phyloP scores from a whole-genome alignment of 2,797 vertebrate species.

The Carcharodon carcharias region DNA sequence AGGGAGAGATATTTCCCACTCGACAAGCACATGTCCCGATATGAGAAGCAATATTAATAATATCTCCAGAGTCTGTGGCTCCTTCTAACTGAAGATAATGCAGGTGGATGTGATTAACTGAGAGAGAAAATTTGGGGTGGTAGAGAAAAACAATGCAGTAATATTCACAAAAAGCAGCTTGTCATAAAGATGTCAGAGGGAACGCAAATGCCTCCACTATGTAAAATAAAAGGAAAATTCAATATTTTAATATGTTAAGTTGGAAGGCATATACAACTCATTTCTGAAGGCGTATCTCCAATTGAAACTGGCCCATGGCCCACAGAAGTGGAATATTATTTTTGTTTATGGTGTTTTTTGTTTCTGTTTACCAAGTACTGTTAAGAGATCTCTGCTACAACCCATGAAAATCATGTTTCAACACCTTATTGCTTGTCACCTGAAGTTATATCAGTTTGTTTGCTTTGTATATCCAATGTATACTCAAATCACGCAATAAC shows the following conservation, averaged over 20 bases:
- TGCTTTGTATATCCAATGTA: background rate
- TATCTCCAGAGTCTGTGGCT: background rate
- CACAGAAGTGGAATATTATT: background rate
- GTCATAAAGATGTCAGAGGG: background rate
- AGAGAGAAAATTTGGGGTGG: background rate
- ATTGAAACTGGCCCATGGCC: background rate
- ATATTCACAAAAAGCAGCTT: background rate
- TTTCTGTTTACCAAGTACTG: background rate
- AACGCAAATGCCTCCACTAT: background rate
- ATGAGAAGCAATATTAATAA: no score
- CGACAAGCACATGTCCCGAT: background rate
- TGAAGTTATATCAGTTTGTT: background rate
- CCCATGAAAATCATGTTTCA: background rate
- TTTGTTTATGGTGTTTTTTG: background rate
- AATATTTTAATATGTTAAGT: background rate
- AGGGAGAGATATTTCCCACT: background rate
- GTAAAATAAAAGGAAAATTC: background rate
- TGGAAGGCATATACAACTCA: background rate
- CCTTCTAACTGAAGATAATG: background rate
- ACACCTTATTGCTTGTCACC: background rate
- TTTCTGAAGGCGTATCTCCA: background rate
- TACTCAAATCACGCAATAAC: no score
- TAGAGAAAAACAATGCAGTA: background rate
- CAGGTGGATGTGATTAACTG: background rate
- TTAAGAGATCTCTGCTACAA: background rate